Percentiles rank a stretch among this genome's conserved stretches.
Evolutionary conservation across 2,888 invertebrate genomes (phyloP).

Genomic region (Volucella inflata): DNA sequence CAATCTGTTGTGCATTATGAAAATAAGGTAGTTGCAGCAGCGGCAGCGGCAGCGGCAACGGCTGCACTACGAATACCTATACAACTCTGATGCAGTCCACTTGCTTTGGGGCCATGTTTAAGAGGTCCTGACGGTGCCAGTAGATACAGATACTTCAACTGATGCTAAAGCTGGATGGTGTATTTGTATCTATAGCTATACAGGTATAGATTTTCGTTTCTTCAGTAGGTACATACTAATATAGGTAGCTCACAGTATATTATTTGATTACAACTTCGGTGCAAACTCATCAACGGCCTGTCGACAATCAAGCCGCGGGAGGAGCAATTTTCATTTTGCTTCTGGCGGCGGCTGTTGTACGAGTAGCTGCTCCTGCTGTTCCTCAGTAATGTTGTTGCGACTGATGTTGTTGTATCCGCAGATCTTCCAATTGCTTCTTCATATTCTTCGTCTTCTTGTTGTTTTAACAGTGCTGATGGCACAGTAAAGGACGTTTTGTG

Average conservation of each 20-base stretch:
- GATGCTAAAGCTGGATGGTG: neutral
- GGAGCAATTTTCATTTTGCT: conserved; percentile 76
- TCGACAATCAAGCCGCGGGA: conserved; percentile 78
- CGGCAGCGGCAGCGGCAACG: conserved; percentile 70
- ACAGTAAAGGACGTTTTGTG: conserved; percentile 62
- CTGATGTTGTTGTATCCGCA: conserved; percentile 8
- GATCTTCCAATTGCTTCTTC: neutral
- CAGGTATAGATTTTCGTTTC: too few relatives aligned
- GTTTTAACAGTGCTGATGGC: neutral
- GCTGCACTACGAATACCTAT: conserved; percentile 16
- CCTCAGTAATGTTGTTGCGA: conserved; percentile 6
- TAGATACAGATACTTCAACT: conserved; percentile 25
- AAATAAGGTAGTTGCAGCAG: conserved; percentile 78
- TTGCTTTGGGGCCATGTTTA: conserved; percentile 70
- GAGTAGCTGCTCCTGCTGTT: conserved; percentile 13
- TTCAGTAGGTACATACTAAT: conserved; percentile 1
- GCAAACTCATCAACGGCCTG: conserved; percentile 76
- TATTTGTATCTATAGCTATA: too few relatives aligned
- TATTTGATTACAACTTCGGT: conserved; percentile 76
- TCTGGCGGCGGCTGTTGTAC: conserved; percentile 46
- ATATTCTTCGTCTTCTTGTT: too few relatives aligned
- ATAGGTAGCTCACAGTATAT: conserved; percentile 52
- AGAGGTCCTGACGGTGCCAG: conserved; percentile 58
- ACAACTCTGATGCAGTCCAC: conserved; percentile 21
- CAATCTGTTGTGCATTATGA: conserved; percentile 78